Evolutionary conservation across 2,113 vertebrate genomes (phyloP).

Genomic region (Merops nubicus): DNA sequence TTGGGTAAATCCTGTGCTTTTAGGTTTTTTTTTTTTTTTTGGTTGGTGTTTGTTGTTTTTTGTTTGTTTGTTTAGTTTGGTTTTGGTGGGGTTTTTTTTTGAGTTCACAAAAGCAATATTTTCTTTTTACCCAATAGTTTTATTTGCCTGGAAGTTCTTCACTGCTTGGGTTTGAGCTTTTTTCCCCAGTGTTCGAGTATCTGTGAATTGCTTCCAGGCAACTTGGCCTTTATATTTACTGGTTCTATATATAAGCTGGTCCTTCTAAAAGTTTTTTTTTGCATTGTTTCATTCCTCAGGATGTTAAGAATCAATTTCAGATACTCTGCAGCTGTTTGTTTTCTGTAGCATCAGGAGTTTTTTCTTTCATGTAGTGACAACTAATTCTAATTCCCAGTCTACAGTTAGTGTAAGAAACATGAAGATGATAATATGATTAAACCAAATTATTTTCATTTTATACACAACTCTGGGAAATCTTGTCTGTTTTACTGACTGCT

Average conservation of each 20-base stretch:
- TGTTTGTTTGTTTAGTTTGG: too few relatives aligned
- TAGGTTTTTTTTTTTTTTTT: not conserved
- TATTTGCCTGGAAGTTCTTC: not conserved
- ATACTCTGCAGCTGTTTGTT: not conserved
- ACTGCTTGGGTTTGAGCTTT: not conserved
- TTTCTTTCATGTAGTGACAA: not conserved
- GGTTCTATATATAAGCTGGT: not conserved
- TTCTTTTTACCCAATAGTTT: not conserved
- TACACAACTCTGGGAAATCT: not conserved
- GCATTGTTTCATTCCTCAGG: not conserved
- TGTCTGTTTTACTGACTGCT: not conserved
- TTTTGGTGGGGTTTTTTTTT: too few relatives aligned
- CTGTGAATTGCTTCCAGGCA: not conserved
- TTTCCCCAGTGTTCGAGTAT: not conserved
- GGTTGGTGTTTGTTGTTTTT: too few relatives aligned
- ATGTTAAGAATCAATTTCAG: not conserved
- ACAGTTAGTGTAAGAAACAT: too few relatives aligned
- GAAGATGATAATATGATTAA: too few relatives aligned
- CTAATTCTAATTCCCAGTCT: not conserved
- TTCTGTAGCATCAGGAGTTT: not conserved
- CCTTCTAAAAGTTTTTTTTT: not conserved
- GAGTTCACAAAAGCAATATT: not conserved
- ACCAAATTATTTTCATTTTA: not conserved
- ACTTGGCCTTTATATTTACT: not conserved
- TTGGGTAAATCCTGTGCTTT: not conserved